These are phyloP conservation scores for Barbus barbus DNA, from an alignment of 2,113 vertebrate species.

Conservation along the genomic window DNA sequence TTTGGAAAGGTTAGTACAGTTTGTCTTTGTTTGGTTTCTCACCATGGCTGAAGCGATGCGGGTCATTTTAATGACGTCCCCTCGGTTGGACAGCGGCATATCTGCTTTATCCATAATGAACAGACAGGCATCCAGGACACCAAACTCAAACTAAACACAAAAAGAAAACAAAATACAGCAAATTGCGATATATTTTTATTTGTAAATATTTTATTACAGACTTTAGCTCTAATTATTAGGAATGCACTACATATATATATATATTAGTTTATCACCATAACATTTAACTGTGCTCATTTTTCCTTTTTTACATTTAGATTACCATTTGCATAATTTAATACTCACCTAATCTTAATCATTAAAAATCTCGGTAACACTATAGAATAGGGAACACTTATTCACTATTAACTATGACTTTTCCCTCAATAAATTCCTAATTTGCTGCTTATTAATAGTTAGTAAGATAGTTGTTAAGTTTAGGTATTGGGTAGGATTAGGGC, in stretches of 20 bases:
- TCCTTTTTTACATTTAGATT: neutral
- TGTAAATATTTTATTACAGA: neutral
- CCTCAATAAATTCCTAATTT: no score
- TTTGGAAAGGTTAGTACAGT: neutral
- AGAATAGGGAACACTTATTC: no score
- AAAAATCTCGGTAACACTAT: no score
- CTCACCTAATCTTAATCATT: no score
- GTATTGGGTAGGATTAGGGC: no score
- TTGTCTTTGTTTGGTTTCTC: conserved; percentile 52
- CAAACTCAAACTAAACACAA: conserved; percentile 85
- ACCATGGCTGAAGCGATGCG: conserved; percentile 94
- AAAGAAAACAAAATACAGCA: neutral
- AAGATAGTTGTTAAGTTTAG: no score
- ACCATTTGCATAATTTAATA: no score
- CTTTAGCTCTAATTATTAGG: neutral
- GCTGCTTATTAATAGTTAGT: no score
- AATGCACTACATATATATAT: neutral
- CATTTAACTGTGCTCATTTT: neutral
- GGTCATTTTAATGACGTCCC: conserved; percentile 88
- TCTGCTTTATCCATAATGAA: conserved; percentile 87
- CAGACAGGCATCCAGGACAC: conserved; percentile 89
- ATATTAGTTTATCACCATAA: neutral
- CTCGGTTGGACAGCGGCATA: conserved; percentile 87
- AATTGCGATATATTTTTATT: neutral
- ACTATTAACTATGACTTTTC: no score